Evolutionary conservation across 2,888 invertebrate species (phyloP), one percentile per base, ranked within the genome.

Genomic region (Lydus trimaculatus): DNA sequence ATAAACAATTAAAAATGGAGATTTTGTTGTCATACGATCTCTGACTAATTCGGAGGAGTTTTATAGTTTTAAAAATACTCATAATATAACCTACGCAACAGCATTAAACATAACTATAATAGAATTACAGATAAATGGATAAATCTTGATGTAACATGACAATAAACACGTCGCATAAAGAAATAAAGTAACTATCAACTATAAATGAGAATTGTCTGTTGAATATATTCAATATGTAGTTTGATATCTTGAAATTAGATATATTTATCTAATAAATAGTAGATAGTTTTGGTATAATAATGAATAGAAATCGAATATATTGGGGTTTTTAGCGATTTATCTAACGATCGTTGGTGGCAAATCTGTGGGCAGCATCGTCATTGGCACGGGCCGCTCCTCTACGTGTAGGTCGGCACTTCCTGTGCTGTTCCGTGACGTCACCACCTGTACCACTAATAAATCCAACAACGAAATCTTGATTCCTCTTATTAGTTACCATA

Each of bases 341-440:
- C 23, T 23, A 64, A 36, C 64, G 65, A 63, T 71, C 71, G 73
- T 73, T 73, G 71, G 72, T 73, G 72, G 73, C 69, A 65, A 75
- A 73, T 76, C 76, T 70, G 82, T 82, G 81, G 83, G 82, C 78
- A 71, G 80, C 78, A 74, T 75, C 68, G 75, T 73, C 81, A 80
- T 81, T 81, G 82, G 81, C 82, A 81, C 80, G 81, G 82, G 81
- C 82, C 82, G 82, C 83, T 82, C 83, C 83, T 81, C 76, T 73
- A 71, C 71, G 82, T 80, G 83, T 83, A 80, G 83, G 83, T 76
- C 80, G 80, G 73, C 78, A 83, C 82, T 83, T 83, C 83, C 83
- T 82, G 83, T 82, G 80, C 77, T 39, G 60, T 56, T 36, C 31
- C 65, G 59, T 80, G 81, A 82, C 80, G 80, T 82, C 81, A 81